Evolutionary conservation across 2,113 vertebrate genomes (phyloP).

Genomic region (Bagarius yarrelli): DNA sequence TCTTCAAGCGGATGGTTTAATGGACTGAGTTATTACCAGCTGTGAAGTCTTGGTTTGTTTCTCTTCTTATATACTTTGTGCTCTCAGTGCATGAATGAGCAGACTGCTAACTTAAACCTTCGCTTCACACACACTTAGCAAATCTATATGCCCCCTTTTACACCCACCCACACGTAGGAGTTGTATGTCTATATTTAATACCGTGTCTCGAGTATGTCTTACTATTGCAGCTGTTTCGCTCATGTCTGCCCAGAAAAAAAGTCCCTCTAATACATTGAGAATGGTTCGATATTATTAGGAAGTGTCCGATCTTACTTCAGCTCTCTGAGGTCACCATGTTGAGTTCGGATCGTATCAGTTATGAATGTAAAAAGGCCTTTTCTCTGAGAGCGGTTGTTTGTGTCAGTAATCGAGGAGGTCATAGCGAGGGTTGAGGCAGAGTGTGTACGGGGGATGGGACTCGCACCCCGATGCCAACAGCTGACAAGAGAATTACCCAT

Average conservation of each 20-base stretch:
- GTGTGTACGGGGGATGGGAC: conserved; percentile 40
- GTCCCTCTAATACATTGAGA: background rate
- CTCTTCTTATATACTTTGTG: background rate
- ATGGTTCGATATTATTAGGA: background rate
- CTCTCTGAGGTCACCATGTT: background rate
- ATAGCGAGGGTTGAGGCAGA: conserved; percentile 28
- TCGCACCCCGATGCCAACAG: conserved; percentile 69
- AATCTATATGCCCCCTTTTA: background rate
- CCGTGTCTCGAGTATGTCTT: conserved; percentile 12
- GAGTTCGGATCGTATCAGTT: background rate
- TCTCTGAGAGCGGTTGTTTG: background rate
- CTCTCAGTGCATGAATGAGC: background rate
- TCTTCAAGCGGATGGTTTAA: background rate
- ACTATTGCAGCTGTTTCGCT: conserved; percentile 13
- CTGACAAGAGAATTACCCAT: conserved; percentile 66
- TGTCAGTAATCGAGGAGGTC: background rate
- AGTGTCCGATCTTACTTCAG: background rate
- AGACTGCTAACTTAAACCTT: background rate
- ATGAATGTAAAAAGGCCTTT: conserved; percentile 9
- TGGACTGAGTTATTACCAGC: background rate
- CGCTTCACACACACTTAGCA: background rate
- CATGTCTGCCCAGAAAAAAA: conserved; percentile 1
- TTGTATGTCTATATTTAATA: conserved; percentile 33
- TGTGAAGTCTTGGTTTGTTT: background rate
- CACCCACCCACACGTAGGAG: conserved; percentile 1